Conservation (phyloP, 2,113 vertebrate species). For the Lichenostomus cassidix region DNA sequence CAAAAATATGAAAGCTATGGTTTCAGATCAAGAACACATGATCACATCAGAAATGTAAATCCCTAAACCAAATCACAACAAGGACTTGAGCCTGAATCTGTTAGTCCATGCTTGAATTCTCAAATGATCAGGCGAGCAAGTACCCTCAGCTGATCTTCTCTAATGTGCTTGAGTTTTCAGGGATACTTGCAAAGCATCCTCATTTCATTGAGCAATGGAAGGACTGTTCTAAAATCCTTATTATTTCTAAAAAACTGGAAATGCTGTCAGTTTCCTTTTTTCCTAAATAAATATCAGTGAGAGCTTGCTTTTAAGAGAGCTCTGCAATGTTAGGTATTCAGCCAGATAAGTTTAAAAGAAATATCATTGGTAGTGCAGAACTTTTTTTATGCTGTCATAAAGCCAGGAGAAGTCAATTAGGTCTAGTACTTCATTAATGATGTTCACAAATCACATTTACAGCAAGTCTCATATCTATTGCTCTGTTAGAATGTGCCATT, state of each 20-base stretch:
- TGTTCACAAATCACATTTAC: slow-evolving; percentile 81
- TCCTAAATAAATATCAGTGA: background rate
- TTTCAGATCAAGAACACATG: background rate
- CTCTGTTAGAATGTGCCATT: slow-evolving; percentile 62
- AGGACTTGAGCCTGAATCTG: background rate
- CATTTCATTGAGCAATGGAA: background rate
- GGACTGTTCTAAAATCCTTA: background rate
- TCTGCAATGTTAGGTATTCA: slow-evolving; percentile 24
- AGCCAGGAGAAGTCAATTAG: slow-evolving; percentile 79
- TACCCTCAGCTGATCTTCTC: background rate
- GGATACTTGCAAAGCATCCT: background rate
- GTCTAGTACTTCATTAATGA: slow-evolving; percentile 77
- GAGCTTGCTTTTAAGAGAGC: slow-evolving; percentile 27
- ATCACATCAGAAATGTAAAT: background rate
- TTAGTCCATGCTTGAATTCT: background rate
- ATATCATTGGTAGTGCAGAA: slow-evolving; percentile 64
- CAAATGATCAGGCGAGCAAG: background rate
- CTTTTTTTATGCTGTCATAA: slow-evolving; percentile 74
- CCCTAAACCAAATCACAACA: background rate
- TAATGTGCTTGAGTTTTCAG: background rate
- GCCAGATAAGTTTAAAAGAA: slow-evolving; percentile 58
- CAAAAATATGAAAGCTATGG: background rate
- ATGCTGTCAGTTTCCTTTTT: background rate
- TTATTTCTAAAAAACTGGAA: background rate
- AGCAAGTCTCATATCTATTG: slow-evolving; percentile 58